Conservation (phyloP, 2,888 invertebrate species). For the Synanthedon andrenaeformis region DNA sequence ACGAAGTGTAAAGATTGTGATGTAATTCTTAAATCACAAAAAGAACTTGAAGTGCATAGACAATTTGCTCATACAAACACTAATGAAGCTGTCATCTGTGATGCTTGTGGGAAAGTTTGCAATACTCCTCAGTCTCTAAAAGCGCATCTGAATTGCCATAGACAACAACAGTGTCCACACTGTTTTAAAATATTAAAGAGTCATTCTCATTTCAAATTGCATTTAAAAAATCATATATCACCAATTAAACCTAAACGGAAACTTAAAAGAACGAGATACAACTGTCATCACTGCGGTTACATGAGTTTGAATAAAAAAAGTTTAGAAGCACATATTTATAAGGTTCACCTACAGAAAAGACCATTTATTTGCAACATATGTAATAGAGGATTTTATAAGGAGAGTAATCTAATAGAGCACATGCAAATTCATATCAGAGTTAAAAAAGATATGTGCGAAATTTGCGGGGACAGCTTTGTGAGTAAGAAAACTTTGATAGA, state of each 20-base stretch:
- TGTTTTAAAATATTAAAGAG: constrained; percentile 30
- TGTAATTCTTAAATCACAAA: constrained; percentile 15
- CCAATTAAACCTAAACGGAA: constrained; percentile 12
- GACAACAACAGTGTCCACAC: constrained; percentile 23
- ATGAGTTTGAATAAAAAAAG: constrained; percentile 25
- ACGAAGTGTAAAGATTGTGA: constrained; percentile 8
- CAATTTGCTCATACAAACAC: constrained; percentile 8
- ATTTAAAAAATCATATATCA: constrained; percentile 20
- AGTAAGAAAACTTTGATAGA: constrained; percentile 31
- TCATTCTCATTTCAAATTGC: constrained; percentile 24
- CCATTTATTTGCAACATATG: constrained; percentile 33
- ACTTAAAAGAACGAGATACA: constrained; percentile 10
- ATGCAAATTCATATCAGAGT: constrained; percentile 20
- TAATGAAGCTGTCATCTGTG: constrained; percentile 20
- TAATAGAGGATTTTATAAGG: constrained; percentile 36
- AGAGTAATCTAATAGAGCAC: constrained; percentile 36
- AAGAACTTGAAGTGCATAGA: constrained; percentile 12
- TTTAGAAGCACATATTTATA: constrained; percentile 38
- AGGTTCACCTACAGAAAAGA: constrained; percentile 26
- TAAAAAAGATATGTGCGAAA: constrained; percentile 31
- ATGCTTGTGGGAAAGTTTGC: constrained; percentile 25
- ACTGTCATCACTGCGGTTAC: constrained; percentile 29
- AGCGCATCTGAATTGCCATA: constrained; percentile 22
- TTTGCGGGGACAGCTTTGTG: constrained; percentile 35
- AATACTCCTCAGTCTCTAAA: constrained; percentile 15